Evolutionary conservation across 2,888 invertebrate species (phyloP).

Genomic region (Drosophila quasianomalipes): DNA sequence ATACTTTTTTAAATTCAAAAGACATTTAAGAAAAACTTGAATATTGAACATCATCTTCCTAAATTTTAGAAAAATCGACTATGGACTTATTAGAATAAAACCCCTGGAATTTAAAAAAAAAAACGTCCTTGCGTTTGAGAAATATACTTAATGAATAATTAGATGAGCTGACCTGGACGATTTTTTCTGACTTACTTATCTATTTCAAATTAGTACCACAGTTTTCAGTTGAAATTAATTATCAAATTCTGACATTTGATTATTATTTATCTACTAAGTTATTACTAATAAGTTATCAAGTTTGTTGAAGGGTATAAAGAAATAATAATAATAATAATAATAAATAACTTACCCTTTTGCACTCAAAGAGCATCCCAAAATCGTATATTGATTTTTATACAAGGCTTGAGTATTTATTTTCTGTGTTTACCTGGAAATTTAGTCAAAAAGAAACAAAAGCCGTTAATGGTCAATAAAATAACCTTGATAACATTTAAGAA

Average conservation of each 20-base stretch:
- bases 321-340: too few species aligned
- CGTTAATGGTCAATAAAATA: constrained; percentile 46
- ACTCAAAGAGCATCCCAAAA: not conserved
- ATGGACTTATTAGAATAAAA: not conserved
- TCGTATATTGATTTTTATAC: not conserved
- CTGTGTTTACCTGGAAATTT: constrained; percentile 39
- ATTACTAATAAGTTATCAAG: not conserved
- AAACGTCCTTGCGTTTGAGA: too few species aligned
- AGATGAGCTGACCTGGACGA: too few species aligned
- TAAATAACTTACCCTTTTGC: not conserved
- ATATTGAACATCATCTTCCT: not conserved
- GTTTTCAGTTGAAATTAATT: not conserved
- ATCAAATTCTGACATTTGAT: not conserved
- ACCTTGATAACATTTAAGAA: constrained; percentile 42
- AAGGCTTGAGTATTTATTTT: not conserved
- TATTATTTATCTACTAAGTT: not conserved
- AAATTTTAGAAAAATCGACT: not conserved
- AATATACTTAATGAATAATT: too few species aligned
- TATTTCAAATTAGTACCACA: not conserved
- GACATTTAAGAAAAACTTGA: not conserved
- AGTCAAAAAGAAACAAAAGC: constrained; percentile 13
- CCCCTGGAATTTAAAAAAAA: too few species aligned
- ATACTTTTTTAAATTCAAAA: not conserved
- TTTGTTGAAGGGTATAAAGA: not conserved
- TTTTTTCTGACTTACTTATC: too few species aligned